phyloP scores from a whole-genome alignment of 2,888 invertebrate species.

The Chrysodeixis includens region DNA sequence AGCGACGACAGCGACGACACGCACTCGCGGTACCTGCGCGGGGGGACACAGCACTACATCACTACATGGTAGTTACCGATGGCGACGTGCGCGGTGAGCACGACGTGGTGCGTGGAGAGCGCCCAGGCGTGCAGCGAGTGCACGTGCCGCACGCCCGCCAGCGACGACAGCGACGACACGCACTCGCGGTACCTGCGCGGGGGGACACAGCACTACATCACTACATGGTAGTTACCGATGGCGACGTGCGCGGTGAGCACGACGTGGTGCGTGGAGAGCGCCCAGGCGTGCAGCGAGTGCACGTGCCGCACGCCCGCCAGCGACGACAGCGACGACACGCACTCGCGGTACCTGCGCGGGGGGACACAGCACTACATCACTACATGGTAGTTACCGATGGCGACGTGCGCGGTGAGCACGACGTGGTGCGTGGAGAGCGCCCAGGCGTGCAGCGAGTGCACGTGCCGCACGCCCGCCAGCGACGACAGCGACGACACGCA shows the following conservation, averaged over 20 bases:
- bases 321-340: constrained; percentile 71
- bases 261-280: constrained; percentile 91
- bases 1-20: constrained; percentile 67
- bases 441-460: constrained; percentile 94
- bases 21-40: no score
- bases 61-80: no score
- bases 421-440: constrained; percentile 92
- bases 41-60: neutral
- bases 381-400: no score
- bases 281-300: constrained; percentile 94
- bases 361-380: no score
- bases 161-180: constrained; percentile 70
- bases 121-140: constrained; percentile 95
- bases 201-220: no score
- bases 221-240: no score
- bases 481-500: constrained; percentile 73
- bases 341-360: constrained; percentile 83
- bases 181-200: constrained; percentile 84
- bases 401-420: constrained; percentile 91
- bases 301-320: constrained; percentile 90
- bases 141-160: constrained; percentile 90
- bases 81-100: constrained; percentile 91
- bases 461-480: constrained; percentile 88
- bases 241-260: constrained; percentile 92
- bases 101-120: constrained; percentile 91